phyloP scores from a whole-genome alignment of 2,888 invertebrate species.

The Drosophila sordidula region DNA sequence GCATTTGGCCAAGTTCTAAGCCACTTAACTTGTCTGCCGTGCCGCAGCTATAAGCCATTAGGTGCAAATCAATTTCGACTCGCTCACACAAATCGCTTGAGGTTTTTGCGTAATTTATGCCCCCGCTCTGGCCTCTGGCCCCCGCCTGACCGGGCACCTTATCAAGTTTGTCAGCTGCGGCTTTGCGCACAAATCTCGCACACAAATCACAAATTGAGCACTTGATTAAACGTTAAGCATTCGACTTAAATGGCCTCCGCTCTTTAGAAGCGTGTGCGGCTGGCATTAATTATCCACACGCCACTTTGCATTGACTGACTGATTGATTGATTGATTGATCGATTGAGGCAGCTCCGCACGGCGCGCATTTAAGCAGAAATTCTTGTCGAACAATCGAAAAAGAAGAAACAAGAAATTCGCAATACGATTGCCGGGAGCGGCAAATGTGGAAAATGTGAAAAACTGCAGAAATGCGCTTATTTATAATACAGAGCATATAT shows the following conservation, averaged over 20 bases:
- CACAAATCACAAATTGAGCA: slow-evolving; percentile 60
- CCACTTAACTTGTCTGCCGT: slow-evolving; percentile 54
- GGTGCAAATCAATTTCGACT: slow-evolving; percentile 57
- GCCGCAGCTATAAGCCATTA: slow-evolving; percentile 38
- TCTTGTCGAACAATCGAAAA: background rate
- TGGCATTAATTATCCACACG: slow-evolving; percentile 46
- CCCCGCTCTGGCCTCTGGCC: background rate
- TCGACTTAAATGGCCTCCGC: slow-evolving; percentile 46
- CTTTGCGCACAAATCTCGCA: slow-evolving; percentile 47
- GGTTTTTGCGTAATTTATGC: slow-evolving; percentile 52
- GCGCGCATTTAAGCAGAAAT: background rate
- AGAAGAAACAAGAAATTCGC: background rate
- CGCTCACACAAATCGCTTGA: slow-evolving; percentile 25
- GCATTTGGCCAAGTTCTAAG: slow-evolving; percentile 52
- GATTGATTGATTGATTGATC: slow-evolving; percentile 39
- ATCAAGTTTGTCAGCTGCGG: slow-evolving; percentile 53
- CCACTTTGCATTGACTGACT: slow-evolving; percentile 33
- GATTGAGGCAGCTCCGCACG: background rate
- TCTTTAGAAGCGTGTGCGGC: slow-evolving; percentile 26
- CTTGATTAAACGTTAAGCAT: slow-evolving; percentile 52
- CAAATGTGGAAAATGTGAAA: background rate
- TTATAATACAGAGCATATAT: slow-evolving; percentile 43
- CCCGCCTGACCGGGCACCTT: slow-evolving; percentile 12
- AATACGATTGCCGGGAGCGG: background rate
- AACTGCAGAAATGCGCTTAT: slow-evolving; percentile 35